Evolutionary conservation across 2,797 vertebrate genomes (phyloP), one percentile per base, ranked within the genome.

Genomic region (Sebastes itinus): DNA sequence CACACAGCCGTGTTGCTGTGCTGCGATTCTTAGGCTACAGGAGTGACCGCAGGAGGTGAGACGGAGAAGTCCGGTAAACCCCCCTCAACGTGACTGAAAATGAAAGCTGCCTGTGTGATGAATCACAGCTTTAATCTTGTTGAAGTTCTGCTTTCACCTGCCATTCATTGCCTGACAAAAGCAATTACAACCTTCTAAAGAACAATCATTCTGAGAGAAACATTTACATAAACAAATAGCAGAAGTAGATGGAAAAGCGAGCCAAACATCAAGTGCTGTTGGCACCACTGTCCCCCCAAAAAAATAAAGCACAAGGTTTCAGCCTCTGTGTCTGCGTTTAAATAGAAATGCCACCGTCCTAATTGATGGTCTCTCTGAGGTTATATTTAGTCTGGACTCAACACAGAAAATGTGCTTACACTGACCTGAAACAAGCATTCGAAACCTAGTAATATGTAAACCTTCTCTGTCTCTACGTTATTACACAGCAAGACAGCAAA

Each of bases 361-460:
- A 91, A 95, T 90, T 94, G 86, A 80, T 75, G 79, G 87, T 85
- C 73, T 89, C 42, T 74, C 77, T 23, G 25, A 67, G 54, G 75
- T 88, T 94, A 90, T 91, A 92, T 93, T 94, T 92, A 94, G 91
- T 75, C 75, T 89, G 73, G 75, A 81, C 72, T 42, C 68, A 55
- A 81, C 74, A 80, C 54, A 86, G 62, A 82, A 86, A 88, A 82
- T 73, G 83, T 81, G 54, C 78, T 74, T 68, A 81, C 74, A 81
- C 75, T 64, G 75, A 81, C 74, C 83, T 78, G 77, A 89, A 88
- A 87, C 74, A 84, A 56, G 72, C 27, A 42, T 65, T 76, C 1
- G 4, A 75, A 75, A 85, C 58, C 68, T 61, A 80, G 77, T 70
- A 75, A 83, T 83, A 72, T 80, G 72, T 72, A 14, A 71, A 80